Conservation (phyloP, 2,797 vertebrate genomes). For the Gymnoscopelus microlampas region DNA sequence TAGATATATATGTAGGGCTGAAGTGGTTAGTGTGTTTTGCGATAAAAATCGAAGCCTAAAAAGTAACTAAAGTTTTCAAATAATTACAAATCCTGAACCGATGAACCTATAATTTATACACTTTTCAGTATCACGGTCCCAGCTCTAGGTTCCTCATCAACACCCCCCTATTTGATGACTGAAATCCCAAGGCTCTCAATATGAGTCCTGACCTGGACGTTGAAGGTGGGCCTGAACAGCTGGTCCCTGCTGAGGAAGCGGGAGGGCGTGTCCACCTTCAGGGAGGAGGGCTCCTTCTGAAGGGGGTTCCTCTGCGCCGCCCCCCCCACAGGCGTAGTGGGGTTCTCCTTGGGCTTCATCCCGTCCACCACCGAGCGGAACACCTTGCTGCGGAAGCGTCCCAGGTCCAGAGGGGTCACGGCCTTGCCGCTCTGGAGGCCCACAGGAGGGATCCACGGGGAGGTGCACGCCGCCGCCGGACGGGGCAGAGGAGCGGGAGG, state of each 20-base stretch:
- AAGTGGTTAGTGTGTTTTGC: too few relatives aligned
- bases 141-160: too few relatives aligned
- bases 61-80: too few relatives aligned
- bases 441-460: constrained; percentile 73
- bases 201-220: constrained; percentile 84
- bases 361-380: constrained; percentile 87
- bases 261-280: constrained; percentile 94
- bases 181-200: neutral
- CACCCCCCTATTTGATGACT: too few relatives aligned
- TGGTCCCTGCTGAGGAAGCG: constrained; percentile 94
- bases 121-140: neutral
- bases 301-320: constrained; percentile 51
- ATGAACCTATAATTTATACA: too few relatives aligned
- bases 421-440: constrained; percentile 78
- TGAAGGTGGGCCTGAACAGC: constrained; percentile 93
- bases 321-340: constrained; percentile 54
- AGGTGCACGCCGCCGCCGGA: constrained; percentile 6
- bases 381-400: constrained; percentile 90
- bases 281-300: constrained; percentile 82
- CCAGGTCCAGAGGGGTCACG: constrained; percentile 91
- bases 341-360: constrained; percentile 68
- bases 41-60: too few relatives aligned
- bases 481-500: neutral
- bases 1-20: too few relatives aligned
- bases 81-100: too few relatives aligned